Base-by-base conservation (phyloP, 2,797 vertebrate species). In the Lepidocolaptes lacrymiger region DNA sequence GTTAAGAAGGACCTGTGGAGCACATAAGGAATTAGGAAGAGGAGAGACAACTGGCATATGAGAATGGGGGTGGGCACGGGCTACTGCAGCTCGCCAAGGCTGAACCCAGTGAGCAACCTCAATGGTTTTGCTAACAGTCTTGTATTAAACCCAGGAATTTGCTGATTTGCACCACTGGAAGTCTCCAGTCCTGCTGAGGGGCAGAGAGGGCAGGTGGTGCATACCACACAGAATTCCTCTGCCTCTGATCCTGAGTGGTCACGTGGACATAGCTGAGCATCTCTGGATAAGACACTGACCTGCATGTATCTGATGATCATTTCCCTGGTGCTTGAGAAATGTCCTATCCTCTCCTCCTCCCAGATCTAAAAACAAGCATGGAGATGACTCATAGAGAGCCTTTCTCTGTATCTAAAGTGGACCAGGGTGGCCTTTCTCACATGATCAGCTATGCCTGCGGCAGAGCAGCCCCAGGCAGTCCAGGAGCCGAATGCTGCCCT, bases 371-470 rank as follows among this genome's bases (percentile, higher is more conserved):
- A 77, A 36, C 0, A 0, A 78, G 71, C 56, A 56, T 0, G 2
- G 26, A 67, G 30, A 51, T 67, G 81, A 89, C 39, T 89, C 89
- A 62, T 8, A 72, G 56, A 63, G 56, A 77, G 34, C 64, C 39
- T 68, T 90, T 67, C 48, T 87, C 56, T 49, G 46, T n/a, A 26
- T 39, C 66, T 63, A 51, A 76, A 73, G 62, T 68, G 71, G 79
- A 77, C 78, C 87, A 56, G 54, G 59, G n/a, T 72, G 54, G 74
- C 73, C 56, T 51, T 80, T 64, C 93, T 78, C 95, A 88, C 66
- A 58, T 59, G 89, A 91, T 6, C 48, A 51, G 59, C 73, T 73
- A 28, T 69, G 64, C 93, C 36, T 89, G 81, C 27, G 1, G 96
- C 89, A 91, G 39, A 88, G 54, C 1, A 1, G 88, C 27, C 4